Base-by-base conservation (phyloP, 2,113 vertebrate genomes). In the Hypomesus transpacificus region DNA sequence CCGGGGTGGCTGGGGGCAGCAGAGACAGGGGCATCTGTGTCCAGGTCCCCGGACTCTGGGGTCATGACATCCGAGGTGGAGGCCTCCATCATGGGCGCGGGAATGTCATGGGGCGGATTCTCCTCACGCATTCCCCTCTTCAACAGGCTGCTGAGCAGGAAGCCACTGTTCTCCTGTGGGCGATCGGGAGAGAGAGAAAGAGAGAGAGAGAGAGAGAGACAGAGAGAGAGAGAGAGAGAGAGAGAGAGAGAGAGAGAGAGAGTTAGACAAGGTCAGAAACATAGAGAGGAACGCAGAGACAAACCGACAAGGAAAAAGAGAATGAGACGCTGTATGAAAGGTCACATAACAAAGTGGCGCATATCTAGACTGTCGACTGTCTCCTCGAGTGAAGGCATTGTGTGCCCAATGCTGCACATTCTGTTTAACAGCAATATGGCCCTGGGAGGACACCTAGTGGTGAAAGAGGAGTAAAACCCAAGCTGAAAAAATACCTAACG, bases 91-190 rank as follows among this genome's bases (percentile, higher is more conserved):
- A 75, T 77, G 62, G 77, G 69, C 71, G 26, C 26, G 53, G 56
- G 75, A 70, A 62, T 22, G 60, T 87, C 85, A 17, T 78, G 46
- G 21, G 28, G 39, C 2, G 79, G 59, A 59, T 79, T 83, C 18
- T 91, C 90, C 71, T 89, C 86, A 60, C 86, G 88, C 58, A 89
- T 69, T 11, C 82, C 76, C 46, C 84, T 87, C 77, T 89, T 90
- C 64, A 89, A 77, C 50, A 92, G 70, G 28, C 84, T 78, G 1
- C 86, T 88, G 59, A 91, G 87, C 39, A 91, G 84, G 56, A 89
- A 63, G 46, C 79, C 85, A 54, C 86, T 88, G 66, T 88, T 88
- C 70, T 92, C 90, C 91, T 91, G 34, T 31, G 17, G 13, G 17
- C 2, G 26, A 68, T n/a, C n/a, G n/a, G n/a, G 3, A 20, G 14